Evolutionary conservation across 2,888 invertebrate species (phyloP).

Genomic region (Xestia ashworthii): DNA sequence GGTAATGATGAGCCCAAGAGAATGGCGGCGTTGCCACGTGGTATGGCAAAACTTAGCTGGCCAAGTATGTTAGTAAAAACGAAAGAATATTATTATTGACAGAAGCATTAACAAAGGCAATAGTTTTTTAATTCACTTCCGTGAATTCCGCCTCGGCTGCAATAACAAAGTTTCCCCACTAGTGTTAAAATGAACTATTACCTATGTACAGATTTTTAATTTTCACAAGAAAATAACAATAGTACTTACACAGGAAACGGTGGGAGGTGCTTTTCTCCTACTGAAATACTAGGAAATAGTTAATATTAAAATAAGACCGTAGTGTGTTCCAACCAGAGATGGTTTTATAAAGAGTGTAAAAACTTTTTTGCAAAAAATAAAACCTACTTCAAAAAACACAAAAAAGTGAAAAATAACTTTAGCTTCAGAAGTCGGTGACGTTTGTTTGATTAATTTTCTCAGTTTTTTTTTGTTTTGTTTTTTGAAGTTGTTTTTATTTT

Average conservation of each 20-base stretch:
- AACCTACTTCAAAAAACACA: too few species aligned
- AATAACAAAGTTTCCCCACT: not conserved
- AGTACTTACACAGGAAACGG: not conserved
- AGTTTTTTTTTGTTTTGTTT: too few species aligned
- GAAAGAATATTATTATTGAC: not conserved
- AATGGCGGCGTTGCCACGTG: not conserved
- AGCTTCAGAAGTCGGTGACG: too few species aligned
- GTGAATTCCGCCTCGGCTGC: not conserved
- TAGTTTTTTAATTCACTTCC: too few species aligned
- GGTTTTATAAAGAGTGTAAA: not conserved
- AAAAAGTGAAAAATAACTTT: too few species aligned
- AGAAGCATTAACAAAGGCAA: not conserved
- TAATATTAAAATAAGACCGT: not conserved
- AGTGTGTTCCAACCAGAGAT: not conserved
- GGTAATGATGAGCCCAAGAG: not conserved
- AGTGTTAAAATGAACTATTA: not conserved
- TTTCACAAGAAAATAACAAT: not conserved
- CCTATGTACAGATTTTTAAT: too few species aligned
- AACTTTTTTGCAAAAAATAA: too few species aligned
- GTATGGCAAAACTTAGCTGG: not conserved
- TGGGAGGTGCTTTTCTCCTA: not conserved
- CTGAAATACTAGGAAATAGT: not conserved
- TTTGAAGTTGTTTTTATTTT: too few species aligned
- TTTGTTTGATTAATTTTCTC: too few species aligned
- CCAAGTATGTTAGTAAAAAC: not conserved